Conservation (phyloP, 2,113 vertebrate genomes). For the Vireo altiloquus region DNA sequence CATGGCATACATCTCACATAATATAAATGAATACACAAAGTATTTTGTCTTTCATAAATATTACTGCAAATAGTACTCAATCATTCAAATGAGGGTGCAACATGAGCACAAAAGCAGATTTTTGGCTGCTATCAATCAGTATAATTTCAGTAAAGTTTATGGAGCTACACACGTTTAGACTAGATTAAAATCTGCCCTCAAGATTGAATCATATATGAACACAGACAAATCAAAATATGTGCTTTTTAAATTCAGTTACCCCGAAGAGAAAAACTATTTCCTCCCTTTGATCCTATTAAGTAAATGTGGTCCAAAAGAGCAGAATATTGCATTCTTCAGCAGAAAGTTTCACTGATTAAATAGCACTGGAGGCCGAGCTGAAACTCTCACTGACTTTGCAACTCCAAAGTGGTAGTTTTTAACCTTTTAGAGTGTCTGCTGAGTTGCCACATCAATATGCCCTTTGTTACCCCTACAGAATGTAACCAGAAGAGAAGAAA, state of each 20-base stretch:
- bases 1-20: background rate
- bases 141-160: background rate
- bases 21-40: background rate
- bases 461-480: background rate
- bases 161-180: conserved; percentile 7
- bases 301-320: conserved; percentile 1
- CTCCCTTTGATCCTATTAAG: conserved; percentile 46
- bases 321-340: background rate
- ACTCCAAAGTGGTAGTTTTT: background rate
- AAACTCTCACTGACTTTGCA: background rate
- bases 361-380: background rate
- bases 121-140: conserved; percentile 9
- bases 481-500: background rate
- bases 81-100: background rate
- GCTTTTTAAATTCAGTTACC: conserved; percentile 29
- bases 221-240: conserved; percentile 35
- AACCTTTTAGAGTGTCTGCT: background rate
- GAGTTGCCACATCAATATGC: background rate
- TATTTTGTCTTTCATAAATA: background rate
- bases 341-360: background rate
- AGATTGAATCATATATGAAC: background rate
- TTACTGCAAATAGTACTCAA: background rate
- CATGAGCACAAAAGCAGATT: background rate
- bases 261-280: conserved; percentile 48
- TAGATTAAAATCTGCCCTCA: conserved; percentile 61